Conservation (phyloP, 2,797 vertebrate genomes). For the Dicrostonyx torquatus region DNA sequence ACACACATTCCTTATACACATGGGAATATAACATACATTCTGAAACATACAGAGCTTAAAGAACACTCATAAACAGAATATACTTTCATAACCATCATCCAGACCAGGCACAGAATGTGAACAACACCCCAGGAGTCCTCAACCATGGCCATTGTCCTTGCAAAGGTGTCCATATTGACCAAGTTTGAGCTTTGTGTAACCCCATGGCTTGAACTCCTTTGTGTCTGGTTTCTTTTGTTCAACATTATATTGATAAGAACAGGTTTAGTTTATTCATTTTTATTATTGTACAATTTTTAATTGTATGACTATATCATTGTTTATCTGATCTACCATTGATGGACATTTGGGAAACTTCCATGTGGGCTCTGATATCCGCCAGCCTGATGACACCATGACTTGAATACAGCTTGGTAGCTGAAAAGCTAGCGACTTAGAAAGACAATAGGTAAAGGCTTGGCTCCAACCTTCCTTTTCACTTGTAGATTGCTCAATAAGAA, state of each 20-base stretch:
- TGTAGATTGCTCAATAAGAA: too few relatives aligned
- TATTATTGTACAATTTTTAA: not conserved
- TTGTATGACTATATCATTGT: not conserved
- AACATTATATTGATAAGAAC: not conserved
- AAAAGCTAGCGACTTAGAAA: too few relatives aligned
- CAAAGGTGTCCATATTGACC: not conserved
- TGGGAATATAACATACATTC: not conserved
- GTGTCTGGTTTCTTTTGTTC: slow-evolving; percentile 20
- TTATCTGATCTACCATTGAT: not conserved
- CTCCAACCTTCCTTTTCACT: too few relatives aligned
- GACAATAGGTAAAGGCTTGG: too few relatives aligned
- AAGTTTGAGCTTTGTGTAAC: not conserved
- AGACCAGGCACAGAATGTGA: not conserved
- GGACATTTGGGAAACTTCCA: slow-evolving; percentile 3
- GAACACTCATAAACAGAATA: not conserved
- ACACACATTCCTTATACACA: not conserved
- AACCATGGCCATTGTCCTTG: not conserved
- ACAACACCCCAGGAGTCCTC: not conserved
- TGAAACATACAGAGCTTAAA: not conserved
- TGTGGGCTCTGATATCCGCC: too few relatives aligned
- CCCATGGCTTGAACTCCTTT: not conserved
- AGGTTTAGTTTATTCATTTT: not conserved
- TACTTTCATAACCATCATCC: not conserved
- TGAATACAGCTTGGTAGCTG: too few relatives aligned
- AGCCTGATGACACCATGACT: too few relatives aligned